Evolutionary conservation across 2,113 vertebrate species (phyloP), one percentile per base, ranked within the genome.

Genomic region (Phalacrocorax brasilianus): DNA sequence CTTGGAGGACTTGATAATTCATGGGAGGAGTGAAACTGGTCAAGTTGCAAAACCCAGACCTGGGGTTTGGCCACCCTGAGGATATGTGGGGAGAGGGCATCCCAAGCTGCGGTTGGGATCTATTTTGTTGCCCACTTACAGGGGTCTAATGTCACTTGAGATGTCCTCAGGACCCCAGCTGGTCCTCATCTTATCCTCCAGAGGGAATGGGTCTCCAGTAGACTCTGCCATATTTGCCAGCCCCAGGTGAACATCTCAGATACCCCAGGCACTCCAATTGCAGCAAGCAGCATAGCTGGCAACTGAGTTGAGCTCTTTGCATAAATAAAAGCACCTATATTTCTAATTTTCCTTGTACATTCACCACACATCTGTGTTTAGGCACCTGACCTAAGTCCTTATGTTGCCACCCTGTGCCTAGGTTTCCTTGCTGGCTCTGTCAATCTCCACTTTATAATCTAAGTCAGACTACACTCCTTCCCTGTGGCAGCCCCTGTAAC

Each of bases 271-370:
- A 28, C 42, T 59, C 42, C 71, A 45, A 8, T 2, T 74, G 47
- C 74, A 85, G 38, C 24, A 82, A 26, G 55, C 47, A 67, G 20
- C 35, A 32, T 4, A 18, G 61, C 19, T 8, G 17, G 14, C 3
- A 40, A 23, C 20, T 2, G 30, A 88, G 18, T 4, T 2, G 0
- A 58, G 30, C 5, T 35, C 8, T 4, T 53, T 16, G 3, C 2
- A 1, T 32, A 45, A 55, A 52, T 8, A 66, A 76, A 88, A 55
- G 0, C 30, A 67, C 5, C 3, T 32, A 0, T 12, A 52, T 65
- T 63, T 47, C 28, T 52, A 55, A 76, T 7, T 28, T 14, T 89
- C 12, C 27, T 50, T 30, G 4, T 75, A 53, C 12, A 5, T 71
- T 72, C 79, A 38, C 11, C 1, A 38, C 23, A 33, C 1, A 32